Base-by-base conservation (phyloP, 2,888 invertebrate species). In the Eugnorisma glareosa region DNA sequence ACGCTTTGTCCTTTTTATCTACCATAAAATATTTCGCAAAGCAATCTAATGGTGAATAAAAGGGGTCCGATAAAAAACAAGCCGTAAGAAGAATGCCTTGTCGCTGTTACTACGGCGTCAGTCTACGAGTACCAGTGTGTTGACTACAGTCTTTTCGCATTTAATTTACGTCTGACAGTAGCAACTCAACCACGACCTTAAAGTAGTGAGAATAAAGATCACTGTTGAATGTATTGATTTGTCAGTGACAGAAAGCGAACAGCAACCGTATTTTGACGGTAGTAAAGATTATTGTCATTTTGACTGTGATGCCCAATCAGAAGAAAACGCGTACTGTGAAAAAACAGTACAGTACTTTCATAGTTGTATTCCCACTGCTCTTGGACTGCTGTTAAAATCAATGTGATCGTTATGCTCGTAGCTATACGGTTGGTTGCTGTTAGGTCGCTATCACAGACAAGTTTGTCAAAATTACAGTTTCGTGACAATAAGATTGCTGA, bases 51-150 rank as follows among this genome's bases (percentile, higher is more conserved):
- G 67, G 75, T 57, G 63, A 80, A 82, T 82, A 80, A 66, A 73
- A 76, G 70, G 37, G 54, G 35, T 70, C 40, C 31, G 61, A 78
- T 82, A 73, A 82, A 83, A 77, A 83, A 66, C 45, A 35, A 11
- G 15, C 66, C 84, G 82, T 82, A 80, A 67, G 78, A 85, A 86
- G 83, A 83, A 85, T 79, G 72, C 77, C 61, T n/a, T 28, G 59
- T 66, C 45, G 51, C 63, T 71, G 79, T 70, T 59, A 21, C 74
- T 48, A 73, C 82, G 69, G 76, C 72, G 69, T 76, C 75, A 78
- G 75, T 43, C 48, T 66, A 74, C 48, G 54, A 69, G 70, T 66
- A 74, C 48, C 59, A 69, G 70, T 40, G 35, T 72, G 64, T 48
- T 72, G 72, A 67, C 37, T 40, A 64, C 8, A 64, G 40, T 64